Percentiles rank a stretch among this genome's conserved stretches.
These are phyloP conservation scores for Buphagus erythrorhynchus DNA, from an alignment of 2,797 vertebrate species.

Conservation along the genomic window DNA sequence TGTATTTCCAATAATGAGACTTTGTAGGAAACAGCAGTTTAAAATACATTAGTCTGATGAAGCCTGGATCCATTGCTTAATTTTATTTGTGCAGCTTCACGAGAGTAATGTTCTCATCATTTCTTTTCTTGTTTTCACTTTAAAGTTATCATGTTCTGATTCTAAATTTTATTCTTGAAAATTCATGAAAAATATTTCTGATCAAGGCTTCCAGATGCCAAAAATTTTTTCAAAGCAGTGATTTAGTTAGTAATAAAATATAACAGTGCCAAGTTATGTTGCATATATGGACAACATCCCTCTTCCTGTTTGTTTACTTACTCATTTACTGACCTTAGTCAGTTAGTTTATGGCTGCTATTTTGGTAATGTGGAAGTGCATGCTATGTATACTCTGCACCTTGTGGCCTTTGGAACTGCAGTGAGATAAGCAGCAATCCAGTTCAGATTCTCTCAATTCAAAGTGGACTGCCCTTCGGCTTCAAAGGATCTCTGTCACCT, in stretches of 20 bases:
- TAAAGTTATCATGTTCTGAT: neutral
- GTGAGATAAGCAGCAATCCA: neutral
- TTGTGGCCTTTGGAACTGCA: constrained; percentile 8
- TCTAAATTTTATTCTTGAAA: neutral
- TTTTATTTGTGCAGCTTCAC: neutral
- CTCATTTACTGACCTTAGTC: neutral
- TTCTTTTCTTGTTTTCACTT: neutral
- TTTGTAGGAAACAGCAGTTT: neutral
- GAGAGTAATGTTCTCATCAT: neutral
- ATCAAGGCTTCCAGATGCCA: neutral
- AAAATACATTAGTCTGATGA: neutral
- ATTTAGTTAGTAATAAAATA: neutral
- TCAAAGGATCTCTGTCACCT: neutral
- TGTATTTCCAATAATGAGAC: neutral
- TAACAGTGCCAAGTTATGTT: neutral
- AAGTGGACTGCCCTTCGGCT: neutral
- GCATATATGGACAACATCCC: neutral
- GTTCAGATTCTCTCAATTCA: neutral
- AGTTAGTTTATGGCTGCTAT: neutral
- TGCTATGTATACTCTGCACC: neutral
- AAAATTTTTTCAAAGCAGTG: neutral
- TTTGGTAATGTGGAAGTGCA: constrained; percentile 6
- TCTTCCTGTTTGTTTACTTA: neutral
- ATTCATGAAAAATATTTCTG: neutral
- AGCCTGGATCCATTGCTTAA: neutral